A percentile compares a stretch with the other conserved stretches of the same genome.
These are phyloP conservation scores for Saccostrea cuccullata DNA, from an alignment of 1,140 invertebrate species.

Conservation along the genomic window DNA sequence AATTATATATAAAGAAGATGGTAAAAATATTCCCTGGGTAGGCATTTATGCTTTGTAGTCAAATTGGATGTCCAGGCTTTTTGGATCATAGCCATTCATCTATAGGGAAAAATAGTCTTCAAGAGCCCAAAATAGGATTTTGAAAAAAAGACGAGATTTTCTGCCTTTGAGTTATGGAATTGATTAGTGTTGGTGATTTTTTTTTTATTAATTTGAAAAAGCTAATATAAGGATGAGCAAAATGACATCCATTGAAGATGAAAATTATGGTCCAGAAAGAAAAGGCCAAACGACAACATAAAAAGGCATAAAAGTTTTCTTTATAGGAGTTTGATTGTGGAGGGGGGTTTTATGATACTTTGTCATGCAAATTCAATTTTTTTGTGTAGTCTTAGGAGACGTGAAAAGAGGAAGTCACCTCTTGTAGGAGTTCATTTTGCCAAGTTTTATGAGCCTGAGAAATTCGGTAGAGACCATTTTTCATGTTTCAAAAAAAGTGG, in stretches of 20 bases:
- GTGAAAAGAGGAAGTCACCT: constrained; percentile 16
- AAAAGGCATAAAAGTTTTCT: constrained; percentile 27
- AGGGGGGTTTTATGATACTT: constrained; percentile 15
- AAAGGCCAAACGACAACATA: constrained; percentile 14
- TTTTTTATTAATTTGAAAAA: background rate
- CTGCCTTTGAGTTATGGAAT: background rate
- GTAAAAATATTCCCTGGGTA: background rate
- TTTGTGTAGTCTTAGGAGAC: constrained; percentile 30
- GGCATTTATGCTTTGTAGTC: background rate
- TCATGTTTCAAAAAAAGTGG: background rate
- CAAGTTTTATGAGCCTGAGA: constrained; percentile 9
- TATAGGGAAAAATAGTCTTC: background rate
- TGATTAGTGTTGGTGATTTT: background rate
- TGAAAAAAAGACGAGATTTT: constrained; percentile 21
- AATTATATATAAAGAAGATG: constrained; percentile 19
- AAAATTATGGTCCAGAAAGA: constrained; percentile 31
- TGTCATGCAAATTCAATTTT: constrained; percentile 33
- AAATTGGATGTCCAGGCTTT: background rate
- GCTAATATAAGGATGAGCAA: background rate
- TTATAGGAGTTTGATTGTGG: constrained; percentile 31
- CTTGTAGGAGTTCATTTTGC: constrained; percentile 21
- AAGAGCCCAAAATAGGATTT: background rate
- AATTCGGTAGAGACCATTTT: constrained; percentile 14
- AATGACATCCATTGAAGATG: constrained; percentile 31
- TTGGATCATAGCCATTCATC: constrained; percentile 16